phyloP scores from a whole-genome alignment of 2,113 vertebrate genomes.

The Heterocephalus glaber region DNA sequence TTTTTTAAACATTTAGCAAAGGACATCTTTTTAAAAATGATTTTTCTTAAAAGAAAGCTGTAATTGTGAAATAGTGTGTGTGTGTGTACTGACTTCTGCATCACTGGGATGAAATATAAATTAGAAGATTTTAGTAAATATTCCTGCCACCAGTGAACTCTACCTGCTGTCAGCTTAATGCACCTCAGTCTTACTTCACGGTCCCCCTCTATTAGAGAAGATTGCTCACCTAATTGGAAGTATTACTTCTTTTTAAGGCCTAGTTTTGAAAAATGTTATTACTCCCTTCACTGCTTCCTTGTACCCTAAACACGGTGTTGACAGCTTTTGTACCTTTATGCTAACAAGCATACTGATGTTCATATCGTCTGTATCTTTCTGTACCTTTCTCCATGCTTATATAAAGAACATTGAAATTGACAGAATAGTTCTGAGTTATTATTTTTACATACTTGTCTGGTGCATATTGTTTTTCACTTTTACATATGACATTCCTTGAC shows the following conservation, averaged over 20 bases:
- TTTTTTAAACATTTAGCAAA: background rate
- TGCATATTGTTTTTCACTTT: background rate
- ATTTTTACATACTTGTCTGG: slow-evolving; percentile 40
- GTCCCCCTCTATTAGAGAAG: background rate
- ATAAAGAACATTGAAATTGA: slow-evolving; percentile 4
- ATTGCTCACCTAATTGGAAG: background rate
- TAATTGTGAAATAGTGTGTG: background rate
- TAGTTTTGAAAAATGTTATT: slow-evolving; percentile 16
- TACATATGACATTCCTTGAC: background rate
- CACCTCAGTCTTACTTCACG: slow-evolving; percentile 4
- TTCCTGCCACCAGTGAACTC: background rate
- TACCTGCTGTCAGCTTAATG: background rate
- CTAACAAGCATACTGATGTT: background rate
- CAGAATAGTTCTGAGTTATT: background rate
- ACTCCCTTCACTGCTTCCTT: background rate
- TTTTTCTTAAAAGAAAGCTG: background rate
- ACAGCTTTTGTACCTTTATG: background rate
- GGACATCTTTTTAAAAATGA: background rate
- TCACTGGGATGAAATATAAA: slow-evolving; percentile 37
- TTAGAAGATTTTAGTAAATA: background rate
- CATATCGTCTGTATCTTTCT: background rate
- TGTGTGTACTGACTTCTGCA: background rate
- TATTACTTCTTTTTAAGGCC: background rate
- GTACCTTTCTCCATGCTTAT: background rate
- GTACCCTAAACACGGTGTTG: background rate